phyloP scores from a whole-genome alignment of 2,797 vertebrate species.

The Poeciliopsis presidionis region DNA sequence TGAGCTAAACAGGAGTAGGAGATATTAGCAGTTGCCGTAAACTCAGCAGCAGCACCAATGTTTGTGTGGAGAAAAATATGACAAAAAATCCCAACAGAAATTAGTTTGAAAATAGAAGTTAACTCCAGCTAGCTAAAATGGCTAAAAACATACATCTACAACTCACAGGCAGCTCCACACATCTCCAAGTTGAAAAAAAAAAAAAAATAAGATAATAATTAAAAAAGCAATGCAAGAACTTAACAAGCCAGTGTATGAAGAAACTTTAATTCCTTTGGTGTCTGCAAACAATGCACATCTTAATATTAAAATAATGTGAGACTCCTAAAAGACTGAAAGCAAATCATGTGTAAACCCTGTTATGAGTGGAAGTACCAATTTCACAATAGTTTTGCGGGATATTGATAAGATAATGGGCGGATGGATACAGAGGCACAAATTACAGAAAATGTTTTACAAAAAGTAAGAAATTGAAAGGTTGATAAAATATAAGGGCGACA shows the following conservation, averaged over 20 bases:
- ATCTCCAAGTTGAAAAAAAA: neutral
- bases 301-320: conserved; percentile 40
- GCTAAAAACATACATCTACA: neutral
- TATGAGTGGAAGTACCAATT: conserved; percentile 47
- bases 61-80: neutral
- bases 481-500: neutral
- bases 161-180: neutral
- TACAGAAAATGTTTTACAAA: conserved; percentile 53
- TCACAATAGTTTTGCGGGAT: conserved; percentile 57
- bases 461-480: neutral
- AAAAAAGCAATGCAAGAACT: conserved; percentile 26
- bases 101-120: neutral
- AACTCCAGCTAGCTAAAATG: neutral
- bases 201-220: neutral
- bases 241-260: conserved; percentile 62
- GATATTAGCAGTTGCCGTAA: neutral
- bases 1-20: neutral
- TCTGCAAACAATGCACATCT: conserved; percentile 66
- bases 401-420: conserved; percentile 26
- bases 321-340: conserved; percentile 24
- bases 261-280: conserved; percentile 83
- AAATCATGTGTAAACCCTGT: conserved; percentile 45
- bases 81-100: neutral
- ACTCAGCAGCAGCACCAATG: neutral
- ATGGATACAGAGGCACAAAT: conserved; percentile 66